phyloP scores from a whole-genome alignment of 2,113 vertebrate species.

The Hystrix cristata region DNA sequence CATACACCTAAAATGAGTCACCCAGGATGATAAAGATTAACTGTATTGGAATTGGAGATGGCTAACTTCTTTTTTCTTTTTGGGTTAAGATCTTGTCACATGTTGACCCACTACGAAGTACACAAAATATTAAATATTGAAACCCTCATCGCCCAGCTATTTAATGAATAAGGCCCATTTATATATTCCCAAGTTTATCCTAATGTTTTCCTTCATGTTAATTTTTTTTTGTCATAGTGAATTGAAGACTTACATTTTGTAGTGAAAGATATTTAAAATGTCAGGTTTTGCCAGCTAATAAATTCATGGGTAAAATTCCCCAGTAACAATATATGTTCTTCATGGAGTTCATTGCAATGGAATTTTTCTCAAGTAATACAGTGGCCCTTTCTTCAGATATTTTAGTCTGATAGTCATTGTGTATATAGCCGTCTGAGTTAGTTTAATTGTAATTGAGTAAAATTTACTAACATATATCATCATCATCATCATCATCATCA shows the following conservation, averaged over 20 bases:
- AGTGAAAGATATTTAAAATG: neutral
- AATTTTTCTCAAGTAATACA: neutral
- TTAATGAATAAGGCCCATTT: neutral
- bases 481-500: neutral
- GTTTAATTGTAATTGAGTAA: constrained; percentile 53
- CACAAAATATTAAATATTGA: neutral
- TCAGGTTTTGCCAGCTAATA: neutral
- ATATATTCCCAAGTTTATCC: neutral
- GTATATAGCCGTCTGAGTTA: neutral
- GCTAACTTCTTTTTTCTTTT: neutral
- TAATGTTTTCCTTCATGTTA: constrained; percentile 3
- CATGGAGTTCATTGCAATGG: neutral
- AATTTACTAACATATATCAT: neutral
- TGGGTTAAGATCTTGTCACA: neutral
- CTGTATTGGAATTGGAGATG: neutral
- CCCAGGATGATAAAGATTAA: neutral
- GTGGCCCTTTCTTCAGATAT: neutral
- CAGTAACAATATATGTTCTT: constrained; percentile 19
- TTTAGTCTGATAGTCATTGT: neutral
- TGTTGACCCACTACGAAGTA: neutral
- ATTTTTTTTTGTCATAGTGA: constrained; percentile 31
- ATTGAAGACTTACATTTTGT: constrained; percentile 51
- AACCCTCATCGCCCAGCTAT: neutral
- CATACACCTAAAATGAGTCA: constrained; percentile 12
- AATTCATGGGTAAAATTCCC: constrained; percentile 4